Base-by-base conservation (phyloP, 2,797 vertebrate species). In the Rousettus madagascariensis region DNA sequence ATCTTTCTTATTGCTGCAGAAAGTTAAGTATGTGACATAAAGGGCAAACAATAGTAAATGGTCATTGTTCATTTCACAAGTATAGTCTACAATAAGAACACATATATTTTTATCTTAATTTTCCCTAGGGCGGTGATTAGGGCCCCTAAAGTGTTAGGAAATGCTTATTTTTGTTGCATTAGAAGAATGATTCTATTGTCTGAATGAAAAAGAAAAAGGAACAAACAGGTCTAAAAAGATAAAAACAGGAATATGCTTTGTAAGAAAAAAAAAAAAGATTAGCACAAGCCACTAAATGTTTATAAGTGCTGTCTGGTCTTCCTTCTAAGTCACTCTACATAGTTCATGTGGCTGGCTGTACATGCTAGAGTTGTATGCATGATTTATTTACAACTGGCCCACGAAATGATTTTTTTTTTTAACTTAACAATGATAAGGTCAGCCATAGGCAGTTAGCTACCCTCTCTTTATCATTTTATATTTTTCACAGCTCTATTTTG, bases 11-110 rank as follows among this genome's bases (percentile, higher is more conserved):
- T 91, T 95, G 92, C 93, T 95, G 66, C 90, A 96, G 95, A 97
- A 96, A 92, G 80, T 98, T 96, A 95, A 92, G 85, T n/a, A 66
- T 79, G 72, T 96, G 96, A 96, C 66, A 69, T 94, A 94, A 96
- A 95, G 91, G 91, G 89, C 94, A 95, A 97, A 97, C 97, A 97
- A 97, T 97, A 97, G 94, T 96, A 97, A 97, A 98, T 97, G 96
- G 95, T 92, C 95, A 94, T 97, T 97, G 98, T 98, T 97, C 96
- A 90, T 74, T 96, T 96, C 93, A 94, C 68, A 93, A 97, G 92
- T 94, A 83, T 94, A 89, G 68, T 91, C 92, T 74, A 57, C 57
- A 98, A 95, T 92, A 92, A 96, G 77, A 79, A 68, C 86, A 41
- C 92, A 84, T 96, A 80, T 94, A 96, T 97, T 97, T 95, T 94